A percentile compares a stretch with the other conserved stretches of the same genome.
These are phyloP conservation scores for Leguminivora glycinivorella DNA, from an alignment of 1,140 invertebrate genomes.

Conservation along the genomic window DNA sequence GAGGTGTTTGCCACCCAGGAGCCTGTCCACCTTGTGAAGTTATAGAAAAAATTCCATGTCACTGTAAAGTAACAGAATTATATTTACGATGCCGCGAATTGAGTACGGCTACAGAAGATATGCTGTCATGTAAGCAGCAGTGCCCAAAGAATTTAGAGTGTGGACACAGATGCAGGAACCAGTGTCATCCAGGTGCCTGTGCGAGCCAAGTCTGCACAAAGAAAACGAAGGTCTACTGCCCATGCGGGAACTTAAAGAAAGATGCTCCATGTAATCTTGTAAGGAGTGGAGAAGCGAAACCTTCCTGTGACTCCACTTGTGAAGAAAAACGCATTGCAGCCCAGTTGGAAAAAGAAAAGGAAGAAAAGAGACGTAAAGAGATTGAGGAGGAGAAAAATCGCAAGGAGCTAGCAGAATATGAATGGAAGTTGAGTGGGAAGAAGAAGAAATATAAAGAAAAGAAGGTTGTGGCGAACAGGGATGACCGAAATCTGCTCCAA, in stretches of 20 bases:
- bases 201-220: conserved; percentile 86
- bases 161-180: conserved; percentile 87
- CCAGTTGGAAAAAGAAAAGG: conserved; percentile 73
- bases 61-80: conserved; percentile 87
- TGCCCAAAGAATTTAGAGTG: conserved; percentile 90
- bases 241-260: conserved; percentile 88
- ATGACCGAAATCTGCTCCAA: conserved; percentile 60
- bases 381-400: conserved; percentile 84
- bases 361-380: conserved; percentile 78
- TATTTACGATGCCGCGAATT: conserved; percentile 87
- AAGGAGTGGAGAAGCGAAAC: conserved; percentile 71
- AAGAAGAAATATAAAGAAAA: conserved; percentile 75
- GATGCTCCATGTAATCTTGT: conserved; percentile 86
- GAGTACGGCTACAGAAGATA: conserved; percentile 77
- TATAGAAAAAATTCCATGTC: conserved; percentile 86
- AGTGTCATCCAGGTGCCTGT: conserved; percentile 90
- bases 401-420: conserved; percentile 85
- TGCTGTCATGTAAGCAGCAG: conserved; percentile 88
- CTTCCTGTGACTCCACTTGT: conserved; percentile 84
- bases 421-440: conserved; percentile 84
- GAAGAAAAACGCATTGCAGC: conserved; percentile 79
- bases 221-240: conserved; percentile 88
- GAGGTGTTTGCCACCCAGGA: conserved; percentile 85
- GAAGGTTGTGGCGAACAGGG: conserved; percentile 55
- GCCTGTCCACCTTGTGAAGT: conserved; percentile 85